A percentile compares a stretch with the other conserved stretches of the same genome.
phyloP scores from a whole-genome alignment of 2,888 invertebrate genomes.

The Eucera pruinosa region DNA sequence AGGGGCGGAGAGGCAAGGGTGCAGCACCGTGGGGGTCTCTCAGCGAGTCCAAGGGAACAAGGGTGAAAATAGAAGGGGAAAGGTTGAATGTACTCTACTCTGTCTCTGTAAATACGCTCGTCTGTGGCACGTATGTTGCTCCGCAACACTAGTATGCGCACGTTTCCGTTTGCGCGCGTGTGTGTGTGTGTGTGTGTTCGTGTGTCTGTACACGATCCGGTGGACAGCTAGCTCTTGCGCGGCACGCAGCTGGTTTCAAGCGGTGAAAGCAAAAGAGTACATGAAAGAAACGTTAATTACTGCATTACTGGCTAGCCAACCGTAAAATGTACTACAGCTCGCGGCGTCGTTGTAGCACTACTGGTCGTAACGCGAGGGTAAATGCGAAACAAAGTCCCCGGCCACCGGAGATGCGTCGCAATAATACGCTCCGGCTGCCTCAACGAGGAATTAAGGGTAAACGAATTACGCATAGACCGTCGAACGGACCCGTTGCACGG shows the following conservation, averaged over 20 bases:
- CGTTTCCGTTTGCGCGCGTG: background rate
- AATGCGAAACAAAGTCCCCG: constrained; percentile 58
- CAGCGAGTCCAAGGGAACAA: constrained; percentile 43
- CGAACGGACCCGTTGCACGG: constrained; percentile 36
- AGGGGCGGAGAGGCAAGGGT: constrained; percentile 52
- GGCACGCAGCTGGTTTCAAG: constrained; percentile 67
- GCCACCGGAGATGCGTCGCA: constrained; percentile 60
- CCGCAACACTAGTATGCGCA: too few relatives aligned
- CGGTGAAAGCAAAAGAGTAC: constrained; percentile 72
- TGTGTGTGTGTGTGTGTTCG: background rate
- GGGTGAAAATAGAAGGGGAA: constrained; percentile 62
- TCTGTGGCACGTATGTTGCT: constrained; percentile 1
- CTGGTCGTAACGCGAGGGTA: constrained; percentile 41
- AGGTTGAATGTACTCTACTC: constrained; percentile 59
- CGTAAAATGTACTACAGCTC: constrained; percentile 73
- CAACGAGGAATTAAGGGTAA: constrained; percentile 75
- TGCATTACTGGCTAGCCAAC: constrained; percentile 75
- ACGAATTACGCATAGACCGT: constrained; percentile 68
- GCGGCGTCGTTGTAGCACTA: constrained; percentile 57
- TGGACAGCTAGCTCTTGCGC: constrained; percentile 47
- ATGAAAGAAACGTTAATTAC: constrained; percentile 80
- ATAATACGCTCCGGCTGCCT: constrained; percentile 68
- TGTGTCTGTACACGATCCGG: constrained; percentile 25
- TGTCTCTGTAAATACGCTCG: constrained; percentile 46
- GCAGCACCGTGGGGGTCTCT: constrained; percentile 37